Conservation (phyloP, 2,113 vertebrate genomes). For the Saccopteryx bilineata region DNA sequence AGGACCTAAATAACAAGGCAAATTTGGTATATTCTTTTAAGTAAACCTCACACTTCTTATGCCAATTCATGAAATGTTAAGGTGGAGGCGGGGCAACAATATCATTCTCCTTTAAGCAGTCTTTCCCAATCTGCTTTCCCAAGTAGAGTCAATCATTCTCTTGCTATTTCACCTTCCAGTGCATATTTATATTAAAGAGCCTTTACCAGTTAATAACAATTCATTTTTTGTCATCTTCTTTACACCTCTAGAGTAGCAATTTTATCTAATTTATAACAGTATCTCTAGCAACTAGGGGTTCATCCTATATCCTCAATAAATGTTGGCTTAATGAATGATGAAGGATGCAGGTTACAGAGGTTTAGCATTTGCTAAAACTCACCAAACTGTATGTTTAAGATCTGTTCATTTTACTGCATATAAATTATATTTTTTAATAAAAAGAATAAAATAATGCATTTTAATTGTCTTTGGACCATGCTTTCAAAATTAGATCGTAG, state of each 20-base stretch:
- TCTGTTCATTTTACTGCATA: neutral
- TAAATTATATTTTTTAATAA: neutral
- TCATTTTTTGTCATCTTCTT: neutral
- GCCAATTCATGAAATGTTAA: neutral
- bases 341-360: neutral
- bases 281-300: neutral
- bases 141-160: neutral
- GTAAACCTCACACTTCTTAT: neutral
- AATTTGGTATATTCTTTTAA: neutral
- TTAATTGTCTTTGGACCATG: neutral
- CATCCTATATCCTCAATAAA: neutral
- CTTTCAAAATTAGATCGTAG: slow-evolving; percentile 1
- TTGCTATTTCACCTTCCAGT: neutral
- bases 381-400: neutral
- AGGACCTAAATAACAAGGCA: neutral
- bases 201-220: neutral
- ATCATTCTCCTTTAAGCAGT: neutral
- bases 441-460: slow-evolving; percentile 35
- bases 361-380: neutral
- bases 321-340: slow-evolving; percentile 12
- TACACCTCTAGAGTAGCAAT: neutral
- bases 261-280: neutral
- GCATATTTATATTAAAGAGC: neutral
- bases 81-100: neutral
- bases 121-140: neutral